These are phyloP conservation scores for Silvanus unidentatus DNA, from an alignment of 2,888 invertebrate species.

Conservation along the genomic window DNA sequence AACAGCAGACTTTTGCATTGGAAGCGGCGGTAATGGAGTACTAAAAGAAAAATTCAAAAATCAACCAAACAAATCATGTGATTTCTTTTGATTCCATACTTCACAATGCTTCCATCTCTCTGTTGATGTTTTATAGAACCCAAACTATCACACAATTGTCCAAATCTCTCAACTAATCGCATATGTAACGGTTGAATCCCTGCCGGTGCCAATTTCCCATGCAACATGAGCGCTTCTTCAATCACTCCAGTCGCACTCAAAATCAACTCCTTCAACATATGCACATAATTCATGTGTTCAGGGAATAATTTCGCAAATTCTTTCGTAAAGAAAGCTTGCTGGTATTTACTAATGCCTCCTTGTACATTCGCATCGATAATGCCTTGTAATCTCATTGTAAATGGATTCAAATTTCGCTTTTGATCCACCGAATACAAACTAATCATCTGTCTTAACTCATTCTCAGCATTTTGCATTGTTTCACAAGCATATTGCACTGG, in stretches of 20 bases:
- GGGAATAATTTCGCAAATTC: constrained; percentile 64
- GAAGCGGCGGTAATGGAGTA: constrained; percentile 76
- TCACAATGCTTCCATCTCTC: constrained; percentile 76
- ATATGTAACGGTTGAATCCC: constrained; percentile 90
- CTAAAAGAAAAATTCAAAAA: constrained; percentile 43
- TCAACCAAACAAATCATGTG: constrained; percentile 7
- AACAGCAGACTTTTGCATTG: constrained; percentile 55
- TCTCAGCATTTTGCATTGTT: constrained; percentile 85
- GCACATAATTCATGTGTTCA: constrained; percentile 53
- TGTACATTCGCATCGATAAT: constrained; percentile 95
- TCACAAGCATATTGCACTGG: constrained; percentile 87
- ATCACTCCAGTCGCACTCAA: constrained; percentile 73
- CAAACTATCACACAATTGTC: constrained; percentile 73
- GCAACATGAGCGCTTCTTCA: constrained; percentile 77
- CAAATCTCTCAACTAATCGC: constrained; percentile 80
- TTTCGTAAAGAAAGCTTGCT: constrained; percentile 85
- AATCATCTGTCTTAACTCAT: constrained; percentile 75
- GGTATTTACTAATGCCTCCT: constrained; percentile 91
- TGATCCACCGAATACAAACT: constrained; percentile 75
- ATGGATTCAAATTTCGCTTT: constrained; percentile 79
- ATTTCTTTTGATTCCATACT: constrained; percentile 55
- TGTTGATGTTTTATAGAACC: constrained; percentile 65
- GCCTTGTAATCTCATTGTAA: constrained; percentile 84
- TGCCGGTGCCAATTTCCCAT: constrained; percentile 78
- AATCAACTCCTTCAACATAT: constrained; percentile 60